phyloP scores from a whole-genome alignment of 2,888 invertebrate genomes.

The Lithophane ornitopus region DNA sequence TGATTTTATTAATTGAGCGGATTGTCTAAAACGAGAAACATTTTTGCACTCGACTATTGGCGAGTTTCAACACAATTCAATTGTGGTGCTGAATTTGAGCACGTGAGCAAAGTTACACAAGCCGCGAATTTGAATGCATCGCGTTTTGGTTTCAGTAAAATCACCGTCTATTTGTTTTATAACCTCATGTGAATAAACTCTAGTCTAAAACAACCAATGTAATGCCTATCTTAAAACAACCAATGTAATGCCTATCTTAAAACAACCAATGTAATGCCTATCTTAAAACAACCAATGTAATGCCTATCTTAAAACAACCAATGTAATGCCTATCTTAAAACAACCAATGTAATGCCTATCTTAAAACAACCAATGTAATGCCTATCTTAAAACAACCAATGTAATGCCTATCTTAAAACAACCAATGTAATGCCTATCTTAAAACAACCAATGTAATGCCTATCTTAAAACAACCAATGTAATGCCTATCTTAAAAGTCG shows the following conservation, averaged over 20 bases:
- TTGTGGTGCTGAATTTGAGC: neutral
- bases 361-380: neutral
- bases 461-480: too few species aligned
- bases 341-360: neutral
- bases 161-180: slow-evolving; percentile 2
- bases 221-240: too few species aligned
- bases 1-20: neutral
- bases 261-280: slow-evolving; percentile 1
- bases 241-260: neutral
- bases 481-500: neutral
- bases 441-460: neutral
- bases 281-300: neutral
- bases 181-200: neutral
- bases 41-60: neutral
- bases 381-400: neutral
- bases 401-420: neutral
- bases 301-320: neutral
- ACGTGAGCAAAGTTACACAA: neutral
- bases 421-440: too few species aligned
- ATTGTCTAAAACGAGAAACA: neutral
- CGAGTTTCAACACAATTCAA: neutral
- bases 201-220: neutral
- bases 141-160: slow-evolving; percentile 13
- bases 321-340: neutral
- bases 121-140: neutral